Base-by-base conservation (phyloP, 2,888 invertebrate genomes). In the Drosophila parthenogenetica region DNA sequence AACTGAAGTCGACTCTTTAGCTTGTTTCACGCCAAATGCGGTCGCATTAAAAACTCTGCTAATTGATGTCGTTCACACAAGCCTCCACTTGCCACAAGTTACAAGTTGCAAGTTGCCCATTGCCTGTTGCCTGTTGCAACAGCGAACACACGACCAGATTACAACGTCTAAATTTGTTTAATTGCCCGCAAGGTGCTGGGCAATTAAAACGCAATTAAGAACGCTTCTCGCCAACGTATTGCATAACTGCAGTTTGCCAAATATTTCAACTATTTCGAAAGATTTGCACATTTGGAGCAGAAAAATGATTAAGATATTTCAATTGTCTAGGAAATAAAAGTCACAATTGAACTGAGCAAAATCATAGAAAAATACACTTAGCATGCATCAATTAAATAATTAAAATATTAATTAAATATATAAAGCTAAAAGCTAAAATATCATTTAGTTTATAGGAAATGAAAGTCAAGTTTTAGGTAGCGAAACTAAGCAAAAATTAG, bases 21-120 rank as follows among this genome's bases (percentile, higher is more conserved):
- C 76, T 57, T 45, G 74, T 78, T 83, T 88, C 87, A 73, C 89
- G 83, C 84, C 89, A 78, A 84, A 82, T 81, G 82, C 69, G 82
- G 73, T 55, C 72, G 77, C 89, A 89, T 81, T 85, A 77, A 87
- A 86, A 87, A 73, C 69, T 69, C 66, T 80, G 88, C 89, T 86
- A 89, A 86, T 86, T 89, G 86, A 86, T 87, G 88, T 86, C 83
- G 87, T 84, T 89, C 87, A 80, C 87, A 80, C 77, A 72, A 65
- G 69, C 73, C 66, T 49, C 42, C 35, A 57, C 61, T 79, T 73
- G 64, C 63, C 40, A 51, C 72, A 62, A 19, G 39, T 60, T 55
- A 65, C 73, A 65, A 55, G 61, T 73, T 80, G 68, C 83, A 70
- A 43, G 53, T 62, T 46, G 51, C 60, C 45, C 29, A 8, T 29